These are phyloP conservation scores for Uromys caudimaculatus DNA, from an alignment of 2,797 vertebrate genomes.

Conservation along the genomic window DNA sequence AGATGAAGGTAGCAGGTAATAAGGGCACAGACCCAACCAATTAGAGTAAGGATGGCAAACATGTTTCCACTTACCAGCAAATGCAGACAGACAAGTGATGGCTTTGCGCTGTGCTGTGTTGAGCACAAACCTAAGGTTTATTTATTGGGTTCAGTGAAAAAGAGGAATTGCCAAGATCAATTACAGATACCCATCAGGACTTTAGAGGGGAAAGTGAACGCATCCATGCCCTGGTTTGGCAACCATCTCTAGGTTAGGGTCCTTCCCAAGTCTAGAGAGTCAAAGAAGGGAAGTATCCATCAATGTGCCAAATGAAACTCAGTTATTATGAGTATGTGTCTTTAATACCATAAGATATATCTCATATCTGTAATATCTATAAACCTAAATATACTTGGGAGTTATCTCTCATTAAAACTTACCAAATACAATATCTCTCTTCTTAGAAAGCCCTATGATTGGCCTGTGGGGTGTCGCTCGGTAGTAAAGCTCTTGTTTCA, in stretches of 20 bases:
- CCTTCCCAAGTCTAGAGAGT: neutral
- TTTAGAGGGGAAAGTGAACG: neutral
- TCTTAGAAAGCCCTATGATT: neutral
- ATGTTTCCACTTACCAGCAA: neutral
- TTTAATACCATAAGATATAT: neutral
- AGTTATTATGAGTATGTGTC: neutral
- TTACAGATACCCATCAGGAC: neutral
- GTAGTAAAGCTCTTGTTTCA: neutral
- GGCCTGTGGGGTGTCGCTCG: neutral
- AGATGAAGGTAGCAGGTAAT: neutral
- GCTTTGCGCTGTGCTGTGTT: fast-evolving
- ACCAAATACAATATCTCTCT: neutral
- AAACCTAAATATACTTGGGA: neutral
- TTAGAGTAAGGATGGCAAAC: neutral
- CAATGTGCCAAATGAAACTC: neutral
- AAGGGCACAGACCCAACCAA: neutral
- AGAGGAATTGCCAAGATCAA: neutral
- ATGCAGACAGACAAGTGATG: neutral
- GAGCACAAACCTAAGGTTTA: neutral
- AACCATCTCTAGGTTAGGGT: neutral
- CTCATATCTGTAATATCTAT: neutral
- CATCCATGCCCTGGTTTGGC: neutral
- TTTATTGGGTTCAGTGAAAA: neutral
- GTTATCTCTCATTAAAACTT: neutral
- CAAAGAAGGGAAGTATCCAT: neutral